Conservation (phyloP, 2,888 invertebrate genomes). For the Rotaria macrura region DNA sequence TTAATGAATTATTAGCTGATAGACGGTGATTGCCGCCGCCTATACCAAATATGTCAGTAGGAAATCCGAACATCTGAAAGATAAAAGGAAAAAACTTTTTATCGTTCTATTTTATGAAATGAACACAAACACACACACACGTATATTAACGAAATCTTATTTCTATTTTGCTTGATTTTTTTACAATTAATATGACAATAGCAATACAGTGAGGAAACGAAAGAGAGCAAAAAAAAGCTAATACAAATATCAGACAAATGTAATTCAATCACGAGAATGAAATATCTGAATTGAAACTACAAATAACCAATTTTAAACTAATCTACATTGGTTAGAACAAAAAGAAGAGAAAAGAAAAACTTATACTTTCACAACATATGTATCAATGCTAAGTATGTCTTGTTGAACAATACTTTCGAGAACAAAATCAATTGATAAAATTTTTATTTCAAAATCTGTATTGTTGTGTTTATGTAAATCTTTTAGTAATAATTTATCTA, state of each 20-base stretch:
- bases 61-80: neutral
- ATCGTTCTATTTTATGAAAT: neutral
- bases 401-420: slow-evolving; percentile 18
- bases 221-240: neutral
- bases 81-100: neutral
- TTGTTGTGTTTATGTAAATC: neutral
- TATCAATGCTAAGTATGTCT: neutral
- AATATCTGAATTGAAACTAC: neutral
- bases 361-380: neutral
- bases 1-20: neutral
- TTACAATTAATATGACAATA: neutral
- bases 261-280: neutral
- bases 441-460: neutral
- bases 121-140: neutral
- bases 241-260: slow-evolving; percentile 7
- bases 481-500: slow-evolving; percentile 15
- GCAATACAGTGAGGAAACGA: neutral
- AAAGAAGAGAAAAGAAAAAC: neutral
- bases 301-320: neutral
- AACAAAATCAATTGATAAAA: slow-evolving; percentile 1
- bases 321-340: neutral
- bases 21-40: neutral
- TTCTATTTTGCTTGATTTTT: neutral
- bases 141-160: neutral
- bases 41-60: neutral